Evolutionary conservation across 2,888 invertebrate genomes (phyloP), one percentile per base, ranked within the genome.

Genomic region (Tiliacea aurago): DNA sequence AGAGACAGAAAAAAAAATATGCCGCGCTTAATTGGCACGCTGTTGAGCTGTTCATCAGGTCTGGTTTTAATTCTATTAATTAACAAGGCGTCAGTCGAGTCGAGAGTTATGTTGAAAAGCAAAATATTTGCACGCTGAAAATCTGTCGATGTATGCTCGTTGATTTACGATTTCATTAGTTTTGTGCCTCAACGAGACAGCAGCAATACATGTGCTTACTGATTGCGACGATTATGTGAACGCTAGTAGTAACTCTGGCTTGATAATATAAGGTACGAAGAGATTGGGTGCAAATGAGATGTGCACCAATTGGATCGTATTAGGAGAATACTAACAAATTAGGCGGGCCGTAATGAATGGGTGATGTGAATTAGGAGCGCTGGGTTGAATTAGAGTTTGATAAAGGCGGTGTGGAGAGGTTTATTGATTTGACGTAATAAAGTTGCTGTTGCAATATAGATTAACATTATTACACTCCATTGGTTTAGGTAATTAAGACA

Each of bases 91-190:
- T 86, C 90, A 85, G 89, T 89, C 77, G 88, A 87, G 87, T 87
- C 85, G 87, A 83, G 90, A 90, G 91, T 91, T 90, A 91, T 90
- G 91, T 91, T 90, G 91, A 87, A 92, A 91, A 90, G 91, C 87
- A 91, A 91, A 93, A 94, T 92, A 91, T 92, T 92, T 91, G 86
- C 87, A 86, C 87, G 87, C 87, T 89, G 91, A 87, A 91, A 93
- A 93, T 93, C 92, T 92, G 94, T 94, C 93, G 93, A 94, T 93
- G 92, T 91, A 90, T 89, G 90, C 90, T 86, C 90, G 93, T 94
- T 95, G 95, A 95, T 95, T 95, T 95, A 95, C 93, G 94, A 94
- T 94, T 95, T 95, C 95, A 95, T 95, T 95, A 94, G 93, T 93
- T 91, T 90, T 89, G 86, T 89, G 88, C 87, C 84, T 86, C 88